Percentiles rank a stretch among this genome's conserved stretches.
Evolutionary conservation across 2,888 invertebrate genomes (phyloP).

Genomic region (Psylliodes chrysocephalus): DNA sequence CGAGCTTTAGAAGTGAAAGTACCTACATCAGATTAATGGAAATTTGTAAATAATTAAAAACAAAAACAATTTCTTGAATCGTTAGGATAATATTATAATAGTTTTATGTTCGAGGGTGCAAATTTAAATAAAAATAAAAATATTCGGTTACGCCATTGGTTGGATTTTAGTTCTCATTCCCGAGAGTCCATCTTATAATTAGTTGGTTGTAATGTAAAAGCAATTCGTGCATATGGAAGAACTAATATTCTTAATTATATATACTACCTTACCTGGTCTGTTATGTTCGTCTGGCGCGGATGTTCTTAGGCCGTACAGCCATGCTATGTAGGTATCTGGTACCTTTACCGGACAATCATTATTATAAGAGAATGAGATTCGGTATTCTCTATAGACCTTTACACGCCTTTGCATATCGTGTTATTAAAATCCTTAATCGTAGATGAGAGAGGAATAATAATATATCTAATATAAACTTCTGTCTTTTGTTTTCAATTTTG

Average conservation of each 20-base stretch:
- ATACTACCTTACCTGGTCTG: constrained; percentile 19
- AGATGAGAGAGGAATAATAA: background rate
- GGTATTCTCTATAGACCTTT: background rate
- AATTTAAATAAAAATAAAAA: too few relatives aligned
- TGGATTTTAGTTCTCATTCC: constrained; percentile 1
- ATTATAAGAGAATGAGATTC: constrained; percentile 1
- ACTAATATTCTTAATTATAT: constrained; percentile 22
- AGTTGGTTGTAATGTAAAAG: constrained; percentile 19
- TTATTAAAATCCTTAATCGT: background rate
- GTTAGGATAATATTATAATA: too few relatives aligned
- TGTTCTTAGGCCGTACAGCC: background rate
- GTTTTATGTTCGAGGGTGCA: too few relatives aligned
- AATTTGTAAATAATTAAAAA: too few relatives aligned
- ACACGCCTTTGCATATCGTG: background rate
- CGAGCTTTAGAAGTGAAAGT: too few relatives aligned
- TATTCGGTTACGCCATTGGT: constrained; percentile 5
- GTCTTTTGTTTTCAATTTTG: too few relatives aligned
- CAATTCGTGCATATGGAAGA: constrained; percentile 18
- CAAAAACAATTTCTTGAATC: too few relatives aligned
- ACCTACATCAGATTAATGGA: too few relatives aligned
- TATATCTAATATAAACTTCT: too few relatives aligned
- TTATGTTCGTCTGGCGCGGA: background rate
- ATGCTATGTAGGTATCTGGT: too few relatives aligned
- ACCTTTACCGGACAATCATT: background rate
- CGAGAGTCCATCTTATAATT: constrained; percentile 10